phyloP scores from a whole-genome alignment of 2,113 vertebrate species.

The Anguilla rostrata region DNA sequence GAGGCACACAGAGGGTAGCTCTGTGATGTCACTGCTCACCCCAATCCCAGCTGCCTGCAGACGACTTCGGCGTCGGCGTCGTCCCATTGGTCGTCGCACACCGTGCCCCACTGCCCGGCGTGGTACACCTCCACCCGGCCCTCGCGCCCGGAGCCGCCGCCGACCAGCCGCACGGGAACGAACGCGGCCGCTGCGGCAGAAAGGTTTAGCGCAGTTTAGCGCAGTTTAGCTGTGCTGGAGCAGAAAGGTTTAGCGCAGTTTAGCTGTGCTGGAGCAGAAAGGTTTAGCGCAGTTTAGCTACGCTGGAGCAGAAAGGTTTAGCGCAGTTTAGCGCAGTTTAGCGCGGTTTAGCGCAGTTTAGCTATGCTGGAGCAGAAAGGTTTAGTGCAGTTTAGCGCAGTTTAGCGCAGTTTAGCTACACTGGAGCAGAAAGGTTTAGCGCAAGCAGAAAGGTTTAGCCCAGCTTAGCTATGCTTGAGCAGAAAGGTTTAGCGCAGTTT shows the following conservation, averaged over 20 bases:
- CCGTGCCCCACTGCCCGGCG: constrained; percentile 88
- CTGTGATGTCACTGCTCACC: constrained; percentile 67
- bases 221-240: too few species aligned
- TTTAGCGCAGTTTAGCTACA: not conserved
- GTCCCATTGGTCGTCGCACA: constrained; percentile 97
- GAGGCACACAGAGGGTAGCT: too few species aligned
- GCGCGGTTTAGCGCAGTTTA: not conserved
- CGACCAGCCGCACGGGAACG: constrained; percentile 76
- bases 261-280: not conserved
- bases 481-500: too few species aligned
- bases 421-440: not conserved
- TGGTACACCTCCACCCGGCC: constrained; percentile 91
- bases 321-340: not conserved
- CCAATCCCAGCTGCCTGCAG: constrained; percentile 92
- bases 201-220: not conserved
- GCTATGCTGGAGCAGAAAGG: not conserved
- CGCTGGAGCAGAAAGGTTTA: not conserved
- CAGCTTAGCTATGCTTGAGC: too few species aligned
- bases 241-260: not conserved
- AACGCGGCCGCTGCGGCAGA: constrained; percentile 58
- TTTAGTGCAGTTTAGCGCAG: too few species aligned
- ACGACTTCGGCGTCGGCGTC: constrained; percentile 93
- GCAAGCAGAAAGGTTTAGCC: not conserved
- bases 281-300: not conserved
- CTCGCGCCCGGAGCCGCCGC: constrained; percentile 69